A percentile compares a stretch with the other conserved stretches of the same genome.
Evolutionary conservation across 2,113 vertebrate genomes (phyloP).

Genomic region (Sturnira hondurensis): DNA sequence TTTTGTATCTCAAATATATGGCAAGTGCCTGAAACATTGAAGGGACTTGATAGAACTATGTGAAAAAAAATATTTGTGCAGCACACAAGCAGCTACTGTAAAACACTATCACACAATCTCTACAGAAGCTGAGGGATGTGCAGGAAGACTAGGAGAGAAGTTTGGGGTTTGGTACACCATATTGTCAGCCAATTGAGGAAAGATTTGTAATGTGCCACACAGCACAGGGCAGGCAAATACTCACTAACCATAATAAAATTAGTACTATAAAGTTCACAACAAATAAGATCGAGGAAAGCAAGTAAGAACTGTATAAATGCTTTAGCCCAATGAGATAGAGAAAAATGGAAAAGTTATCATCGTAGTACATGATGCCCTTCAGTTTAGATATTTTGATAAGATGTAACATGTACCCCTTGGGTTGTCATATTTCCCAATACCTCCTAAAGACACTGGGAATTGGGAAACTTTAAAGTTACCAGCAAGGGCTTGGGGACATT

Average conservation of each 20-base stretch:
- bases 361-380: neutral
- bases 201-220: neutral
- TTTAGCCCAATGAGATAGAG: neutral
- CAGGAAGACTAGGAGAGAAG: neutral
- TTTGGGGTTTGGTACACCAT: neutral
- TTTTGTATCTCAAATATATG: neutral
- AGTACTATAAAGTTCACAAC: neutral
- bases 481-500: rapidly evolving
- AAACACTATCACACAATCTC: neutral
- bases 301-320: neutral
- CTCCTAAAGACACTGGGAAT: neutral
- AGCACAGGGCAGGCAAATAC: neutral
- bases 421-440: neutral
- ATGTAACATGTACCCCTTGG: neutral
- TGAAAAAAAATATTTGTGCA: neutral
- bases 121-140: neutral
- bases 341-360: neutral
- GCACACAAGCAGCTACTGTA: rapidly evolving
- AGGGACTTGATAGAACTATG: neutral
- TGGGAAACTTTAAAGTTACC: neutral
- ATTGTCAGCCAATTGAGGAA: neutral
- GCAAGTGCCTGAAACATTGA: rapidly evolving
- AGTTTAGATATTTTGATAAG: neutral
- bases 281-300: neutral
- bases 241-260: neutral